Conservation (phyloP, 1,140 invertebrate genomes). For the Bombus pyrosoma region DNA sequence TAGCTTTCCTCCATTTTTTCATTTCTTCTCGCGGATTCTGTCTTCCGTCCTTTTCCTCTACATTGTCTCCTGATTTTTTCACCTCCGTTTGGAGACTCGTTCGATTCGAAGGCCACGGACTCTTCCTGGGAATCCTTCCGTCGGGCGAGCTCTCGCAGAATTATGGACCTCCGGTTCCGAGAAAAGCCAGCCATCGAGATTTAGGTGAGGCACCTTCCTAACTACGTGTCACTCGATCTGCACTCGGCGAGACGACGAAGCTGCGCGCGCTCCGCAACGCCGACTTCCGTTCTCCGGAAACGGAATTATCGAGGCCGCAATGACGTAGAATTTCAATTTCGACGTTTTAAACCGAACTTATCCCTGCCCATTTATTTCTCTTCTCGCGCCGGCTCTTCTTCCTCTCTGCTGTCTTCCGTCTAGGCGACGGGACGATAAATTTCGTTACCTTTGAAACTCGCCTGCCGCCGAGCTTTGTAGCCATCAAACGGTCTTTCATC, state of each 20-base stretch:
- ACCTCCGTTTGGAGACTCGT: too few species aligned
- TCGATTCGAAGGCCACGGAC: not conserved
- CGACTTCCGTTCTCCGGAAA: constrained; percentile 30
- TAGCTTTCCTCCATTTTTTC: not conserved
- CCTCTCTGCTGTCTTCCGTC: not conserved
- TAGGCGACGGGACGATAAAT: constrained; percentile 13
- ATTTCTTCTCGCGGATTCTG: not conserved
- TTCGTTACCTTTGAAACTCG: not conserved
- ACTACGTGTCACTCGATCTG: constrained; percentile 60
- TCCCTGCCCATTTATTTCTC: constrained; percentile 27
- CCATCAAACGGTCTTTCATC: not conserved
- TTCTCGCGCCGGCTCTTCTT: not conserved
- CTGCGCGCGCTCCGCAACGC: not conserved
- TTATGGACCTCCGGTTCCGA: constrained; percentile 62
- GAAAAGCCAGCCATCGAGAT: constrained; percentile 62
- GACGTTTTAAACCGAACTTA: constrained; percentile 30
- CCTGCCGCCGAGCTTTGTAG: not conserved
- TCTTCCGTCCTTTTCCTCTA: not conserved
- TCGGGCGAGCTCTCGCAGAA: constrained; percentile 41
- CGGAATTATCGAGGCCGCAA: constrained; percentile 43
- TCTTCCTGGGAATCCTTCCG: constrained; percentile 18
- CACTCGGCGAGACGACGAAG: not conserved
- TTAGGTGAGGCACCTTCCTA: constrained; percentile 48
- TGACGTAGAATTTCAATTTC: constrained; percentile 44
- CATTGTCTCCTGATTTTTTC: constrained; percentile 7